phyloP scores from a whole-genome alignment of 2,888 invertebrate species.

The Drosophila melanosoma region DNA sequence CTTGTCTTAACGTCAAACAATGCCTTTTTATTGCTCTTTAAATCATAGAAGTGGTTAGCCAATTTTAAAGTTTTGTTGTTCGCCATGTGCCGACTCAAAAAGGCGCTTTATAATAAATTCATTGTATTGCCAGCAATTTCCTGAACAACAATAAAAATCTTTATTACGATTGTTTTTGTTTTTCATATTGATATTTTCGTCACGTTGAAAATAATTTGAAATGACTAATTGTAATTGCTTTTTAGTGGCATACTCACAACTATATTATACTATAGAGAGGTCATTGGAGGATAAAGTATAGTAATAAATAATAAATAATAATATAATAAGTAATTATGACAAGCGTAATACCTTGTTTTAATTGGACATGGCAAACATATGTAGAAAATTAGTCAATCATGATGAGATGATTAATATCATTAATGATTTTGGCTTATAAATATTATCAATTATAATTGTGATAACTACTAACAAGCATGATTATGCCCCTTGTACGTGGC shows the following conservation, averaged over 20 bases:
- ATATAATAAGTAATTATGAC: neutral
- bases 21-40: conserved; percentile 54
- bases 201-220: neutral
- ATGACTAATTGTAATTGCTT: neutral
- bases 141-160: conserved; percentile 21
- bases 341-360: neutral
- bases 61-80: conserved; percentile 58
- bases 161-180: conserved; percentile 6
- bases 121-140: conserved; percentile 12
- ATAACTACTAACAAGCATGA: conserved; percentile 15
- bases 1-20: conserved; percentile 32
- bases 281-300: neutral
- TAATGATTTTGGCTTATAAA: conserved; percentile 8
- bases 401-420: neutral
- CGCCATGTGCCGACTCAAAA: conserved; percentile 21
- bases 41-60: conserved; percentile 53
- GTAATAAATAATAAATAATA: neutral
- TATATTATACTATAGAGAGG: neutral
- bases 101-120: conserved; percentile 19
- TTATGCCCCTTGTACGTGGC: conserved; percentile 22
- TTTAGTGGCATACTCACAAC: neutral
- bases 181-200: neutral
- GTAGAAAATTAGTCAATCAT: neutral
- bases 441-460: conserved; percentile 7
- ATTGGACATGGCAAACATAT: neutral